These are phyloP conservation scores for Herminia tarsipennalis DNA, from an alignment of 2,888 invertebrate species.

Conservation along the genomic window DNA sequence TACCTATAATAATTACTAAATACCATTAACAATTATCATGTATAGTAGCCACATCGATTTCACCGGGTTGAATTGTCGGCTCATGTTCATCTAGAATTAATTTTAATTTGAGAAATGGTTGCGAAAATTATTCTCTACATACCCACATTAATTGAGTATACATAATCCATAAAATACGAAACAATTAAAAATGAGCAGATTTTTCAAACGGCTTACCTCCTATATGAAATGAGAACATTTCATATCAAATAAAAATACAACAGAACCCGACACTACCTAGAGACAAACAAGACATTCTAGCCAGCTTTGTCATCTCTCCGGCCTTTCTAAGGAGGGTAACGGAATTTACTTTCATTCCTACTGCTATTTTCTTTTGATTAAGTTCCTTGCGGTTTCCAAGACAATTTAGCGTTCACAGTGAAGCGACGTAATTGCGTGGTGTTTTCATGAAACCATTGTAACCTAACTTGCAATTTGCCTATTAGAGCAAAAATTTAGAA, in stretches of 20 bases:
- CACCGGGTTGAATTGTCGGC: too few relatives aligned
- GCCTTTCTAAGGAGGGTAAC: slow-evolving; percentile 1
- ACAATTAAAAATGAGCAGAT: too few relatives aligned
- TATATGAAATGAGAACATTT: not conserved
- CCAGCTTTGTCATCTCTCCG: not conserved
- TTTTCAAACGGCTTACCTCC: too few relatives aligned
- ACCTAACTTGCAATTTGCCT: slow-evolving; percentile 1
- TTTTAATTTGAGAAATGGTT: too few relatives aligned
- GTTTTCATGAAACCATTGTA: slow-evolving; percentile 2
- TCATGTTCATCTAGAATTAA: too few relatives aligned
- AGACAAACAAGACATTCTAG: not conserved
- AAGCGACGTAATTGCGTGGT: slow-evolving; percentile 10
- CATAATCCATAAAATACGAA: too few relatives aligned
- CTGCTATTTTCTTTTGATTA: slow-evolving; percentile 18
- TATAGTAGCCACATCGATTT: too few relatives aligned
- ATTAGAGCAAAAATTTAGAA: slow-evolving; percentile 2
- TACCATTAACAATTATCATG: too few relatives aligned
- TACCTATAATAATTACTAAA: too few relatives aligned
- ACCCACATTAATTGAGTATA: too few relatives aligned
- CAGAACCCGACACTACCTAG: not conserved
- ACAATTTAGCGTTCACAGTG: slow-evolving; percentile 13
- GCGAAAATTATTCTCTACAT: too few relatives aligned
- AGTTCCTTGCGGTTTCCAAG: slow-evolving; percentile 13
- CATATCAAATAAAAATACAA: not conserved
- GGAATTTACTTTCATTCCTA: slow-evolving; percentile 11